Evolutionary conservation across 2,797 vertebrate genomes (phyloP), one percentile per base, ranked within the genome.

Genomic region (Labeo calbasu): DNA sequence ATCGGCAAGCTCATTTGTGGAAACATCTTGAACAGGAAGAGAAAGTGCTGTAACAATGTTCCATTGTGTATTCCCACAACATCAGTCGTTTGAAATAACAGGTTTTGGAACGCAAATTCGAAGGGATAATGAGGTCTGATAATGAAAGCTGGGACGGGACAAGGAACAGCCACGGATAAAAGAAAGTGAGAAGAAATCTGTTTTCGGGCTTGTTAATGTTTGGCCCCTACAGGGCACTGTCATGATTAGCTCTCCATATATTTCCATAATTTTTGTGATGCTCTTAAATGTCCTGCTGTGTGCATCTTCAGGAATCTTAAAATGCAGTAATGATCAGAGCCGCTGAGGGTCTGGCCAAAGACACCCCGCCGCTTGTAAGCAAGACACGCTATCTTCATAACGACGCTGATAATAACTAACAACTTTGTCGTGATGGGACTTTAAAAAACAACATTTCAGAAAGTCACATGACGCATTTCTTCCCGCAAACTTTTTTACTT

Each of bases 201-300:
- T 92, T 93, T 91, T 15, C 87, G 23, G 70, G 91, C 85, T 91
- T 90, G 91, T 92, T 94, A 92, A 92, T 94, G 94, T 94, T 93
- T 92, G 93, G 94, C 93, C 92, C 95, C 94, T 89, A 89, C 7
- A 21, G 93, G 92, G 93, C 89, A 91, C 88, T 89, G 91, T 91
- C 92, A 92, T 95, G 94, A 95, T 96, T 95, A 96, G 94, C 93
- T 93, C 92, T 92, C 92, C 95, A 95, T 91, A 93, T 93, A 95
- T 96, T 94, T 95, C 93, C 94, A 96, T 96, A 95, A 96, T 95
- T 96, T 94, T 94, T 91, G 90, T 92, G 94, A 94, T 92, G 93
- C 94, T 93, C 93, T 92, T 89, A 92, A 89, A 92, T 93, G 61
- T 84, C 95, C 95, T 89, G 92, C 94, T 94, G 94, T 87, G 94